phyloP scores from a whole-genome alignment of 37 sponge, comb jelly and placozoan genomes.

The Petrosia ficiformis region DNA sequence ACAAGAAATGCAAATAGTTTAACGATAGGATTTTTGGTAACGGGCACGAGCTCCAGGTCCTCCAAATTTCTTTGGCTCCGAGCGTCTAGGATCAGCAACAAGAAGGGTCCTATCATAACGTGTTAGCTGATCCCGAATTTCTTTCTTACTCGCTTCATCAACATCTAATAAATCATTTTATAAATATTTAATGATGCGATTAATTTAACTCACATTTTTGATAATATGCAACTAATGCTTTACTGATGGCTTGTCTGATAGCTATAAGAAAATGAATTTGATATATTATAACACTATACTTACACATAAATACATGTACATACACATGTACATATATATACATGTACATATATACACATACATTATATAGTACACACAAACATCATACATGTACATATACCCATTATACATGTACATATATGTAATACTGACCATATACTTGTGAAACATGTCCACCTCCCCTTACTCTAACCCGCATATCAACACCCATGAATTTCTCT shows the following conservation, averaged over 20 bases:
- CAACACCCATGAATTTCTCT: conserved; percentile 93
- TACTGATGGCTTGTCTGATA: conserved; percentile 95
- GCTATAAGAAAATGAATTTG: conserved; percentile 37
- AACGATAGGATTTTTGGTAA: conserved; percentile 99
- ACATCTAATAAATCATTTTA: conserved; percentile 58
- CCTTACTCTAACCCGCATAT: conserved; percentile 87
- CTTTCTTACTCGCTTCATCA: conserved; percentile 98
- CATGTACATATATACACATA: too few relatives aligned
- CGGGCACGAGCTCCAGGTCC: conserved; percentile 96
- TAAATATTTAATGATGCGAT: not conserved
- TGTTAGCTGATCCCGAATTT: conserved; percentile 89
- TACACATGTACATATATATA: too few relatives aligned
- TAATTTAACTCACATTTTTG: conserved; percentile 84
- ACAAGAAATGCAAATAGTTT: not conserved
- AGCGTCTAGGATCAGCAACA: conserved; percentile 97
- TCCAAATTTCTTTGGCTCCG: conserved; percentile 99
- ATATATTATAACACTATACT: too few relatives aligned
- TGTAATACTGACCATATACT: conserved; percentile 60
- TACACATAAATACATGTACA: too few relatives aligned
- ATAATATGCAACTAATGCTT: conserved; percentile 97
- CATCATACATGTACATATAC: too few relatives aligned
- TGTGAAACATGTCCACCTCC: conserved; percentile 90
- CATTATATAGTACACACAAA: too few relatives aligned
- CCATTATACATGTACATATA: not conserved
- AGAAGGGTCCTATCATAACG: conserved; percentile 90